Base-by-base conservation (phyloP, 2,113 vertebrate genomes). In the Octodon degus region DNA sequence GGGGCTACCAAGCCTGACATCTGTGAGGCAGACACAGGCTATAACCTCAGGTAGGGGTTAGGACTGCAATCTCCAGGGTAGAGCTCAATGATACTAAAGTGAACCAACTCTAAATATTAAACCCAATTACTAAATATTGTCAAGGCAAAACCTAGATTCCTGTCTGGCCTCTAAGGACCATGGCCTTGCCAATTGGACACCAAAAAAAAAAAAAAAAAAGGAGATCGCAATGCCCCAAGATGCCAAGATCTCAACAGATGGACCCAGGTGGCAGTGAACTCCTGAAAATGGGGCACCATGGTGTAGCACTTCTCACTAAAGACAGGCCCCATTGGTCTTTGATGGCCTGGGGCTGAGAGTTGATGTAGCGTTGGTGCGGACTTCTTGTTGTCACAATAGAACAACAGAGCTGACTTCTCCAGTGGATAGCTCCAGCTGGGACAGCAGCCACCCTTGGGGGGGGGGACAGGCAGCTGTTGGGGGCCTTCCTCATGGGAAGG, bases 401-500 rank as follows among this genome's bases (percentile, higher is more conserved):
- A 37, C 14, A 12, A 13, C 1, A 3, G 70, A 53, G 32, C 9
- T 5, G 19, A 30, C 7, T 60, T 40, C 70, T 19, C 20, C 50
- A n/a, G 2, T 4, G 1, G 67, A 80, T 20, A 37, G 30, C 60
- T 32, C 30, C 3, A 2, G 20, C 25, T 12, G 20, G 32, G 68
- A 60, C 47, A 40, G 70, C 43, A 13, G 19, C 19, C 14, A 11
- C 2, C 70, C 37, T 4, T 40, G 70, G 40, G 37, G 70, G 12
- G 24, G n/a, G 9, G 32, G 34, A 0, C 0, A 3, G 32, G 4
- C 11, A 10, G 40, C 43, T 2, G 0, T 16, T 62, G 34, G 55
- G 10, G 72, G 27, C 47, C 47, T 30, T 47, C 55, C 43, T 34
- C 6, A 8, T 0, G 10, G n/a, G 24, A 1, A 14, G 27, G 20